Evolutionary conservation across 2,888 invertebrate genomes (phyloP).

Genomic region (Idaea aversata): DNA sequence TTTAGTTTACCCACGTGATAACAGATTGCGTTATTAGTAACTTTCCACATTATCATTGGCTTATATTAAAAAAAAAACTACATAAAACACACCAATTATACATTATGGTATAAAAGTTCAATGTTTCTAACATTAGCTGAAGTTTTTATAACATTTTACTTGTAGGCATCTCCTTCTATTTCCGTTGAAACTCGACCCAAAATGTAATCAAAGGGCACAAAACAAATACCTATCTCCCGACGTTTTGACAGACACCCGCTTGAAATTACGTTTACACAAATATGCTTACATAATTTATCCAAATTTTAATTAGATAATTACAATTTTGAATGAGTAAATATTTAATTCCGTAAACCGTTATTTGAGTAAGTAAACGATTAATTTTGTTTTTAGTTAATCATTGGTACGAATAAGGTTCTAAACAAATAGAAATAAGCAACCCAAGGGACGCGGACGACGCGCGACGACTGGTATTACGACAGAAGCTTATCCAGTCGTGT

Average conservation of each 20-base stretch:
- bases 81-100: too few species aligned
- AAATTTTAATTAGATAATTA: constrained; percentile 1
- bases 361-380: constrained; percentile 1
- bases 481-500: too few species aligned
- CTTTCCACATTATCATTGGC: too few species aligned
- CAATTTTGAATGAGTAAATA: constrained; percentile 1
- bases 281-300: background rate
- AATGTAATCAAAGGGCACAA: constrained; percentile 62
- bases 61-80: too few species aligned
- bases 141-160: constrained; percentile 22
- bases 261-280: constrained; percentile 48
- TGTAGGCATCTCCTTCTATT: constrained; percentile 29
- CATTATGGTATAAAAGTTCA: background rate
- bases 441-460: too few species aligned
- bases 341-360: background rate
- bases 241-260: constrained; percentile 56
- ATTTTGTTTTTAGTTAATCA: background rate
- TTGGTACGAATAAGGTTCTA: background rate
- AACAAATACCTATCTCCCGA: constrained; percentile 48
- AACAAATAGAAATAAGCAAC: background rate
- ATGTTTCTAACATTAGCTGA: background rate
- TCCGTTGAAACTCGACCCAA: constrained; percentile 41
- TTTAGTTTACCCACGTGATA: too few species aligned
- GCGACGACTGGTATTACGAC: too few species aligned
- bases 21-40: too few species aligned